Percentiles rank a stretch among this genome's conserved stretches.
Evolutionary conservation across 30 jellyfish, hydroid and myxozoan genomes (phyloP).

Genomic region (Phacellophora camtschatica): DNA sequence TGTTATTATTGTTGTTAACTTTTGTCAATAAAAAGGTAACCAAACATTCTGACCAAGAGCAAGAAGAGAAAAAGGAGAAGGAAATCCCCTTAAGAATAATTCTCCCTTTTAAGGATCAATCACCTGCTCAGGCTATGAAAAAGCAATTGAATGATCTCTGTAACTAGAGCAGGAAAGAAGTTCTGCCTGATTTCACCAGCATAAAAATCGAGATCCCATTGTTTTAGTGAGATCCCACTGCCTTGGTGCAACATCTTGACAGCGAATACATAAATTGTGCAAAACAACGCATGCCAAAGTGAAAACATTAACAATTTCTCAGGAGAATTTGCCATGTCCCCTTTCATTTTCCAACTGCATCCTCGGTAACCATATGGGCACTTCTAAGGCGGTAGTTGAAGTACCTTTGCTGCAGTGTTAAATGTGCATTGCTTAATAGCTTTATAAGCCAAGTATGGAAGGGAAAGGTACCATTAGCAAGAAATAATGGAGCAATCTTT

Average conservation of each 20-base stretch:
- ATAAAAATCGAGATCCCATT: no score
- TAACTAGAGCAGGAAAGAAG: no score
- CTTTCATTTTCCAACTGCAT: constrained; percentile 52
- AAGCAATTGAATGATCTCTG: no score
- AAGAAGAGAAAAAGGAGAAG: no score
- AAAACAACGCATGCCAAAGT: constrained; percentile 68
- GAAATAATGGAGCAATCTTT: constrained; percentile 32
- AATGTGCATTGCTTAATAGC: constrained; percentile 60
- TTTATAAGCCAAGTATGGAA: constrained; percentile 62
- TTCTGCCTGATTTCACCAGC: no score
- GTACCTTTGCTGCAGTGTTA: constrained; percentile 52
- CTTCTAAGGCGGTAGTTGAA: constrained; percentile 67
- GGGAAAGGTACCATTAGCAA: constrained; percentile 79
- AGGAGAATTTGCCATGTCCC: constrained; percentile 59
- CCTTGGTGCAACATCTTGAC: constrained; percentile 62
- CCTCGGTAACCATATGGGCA: constrained; percentile 69
- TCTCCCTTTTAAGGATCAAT: no score
- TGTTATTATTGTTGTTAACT: no score
- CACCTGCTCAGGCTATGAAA: no score
- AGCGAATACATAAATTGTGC: constrained; percentile 53
- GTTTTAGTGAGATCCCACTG: constrained; percentile 51
- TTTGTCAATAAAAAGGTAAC: no score
- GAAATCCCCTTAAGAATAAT: no score
- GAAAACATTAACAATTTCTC: constrained; percentile 45
- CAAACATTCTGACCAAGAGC: no score